phyloP scores from a whole-genome alignment of 2,113 vertebrate genomes.

The Hucho hucho region DNA sequence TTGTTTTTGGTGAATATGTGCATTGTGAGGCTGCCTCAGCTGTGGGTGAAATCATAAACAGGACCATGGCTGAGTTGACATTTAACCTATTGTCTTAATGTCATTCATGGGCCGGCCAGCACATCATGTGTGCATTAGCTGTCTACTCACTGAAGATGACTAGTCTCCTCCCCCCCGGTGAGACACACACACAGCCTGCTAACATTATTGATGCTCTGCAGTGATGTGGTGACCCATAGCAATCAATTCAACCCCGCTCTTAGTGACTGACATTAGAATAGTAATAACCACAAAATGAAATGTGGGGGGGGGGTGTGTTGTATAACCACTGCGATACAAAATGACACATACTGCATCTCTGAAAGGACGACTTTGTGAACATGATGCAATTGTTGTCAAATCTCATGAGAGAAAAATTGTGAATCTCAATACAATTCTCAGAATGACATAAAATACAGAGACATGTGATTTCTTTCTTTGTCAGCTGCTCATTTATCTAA shows the following conservation, averaged over 20 bases:
- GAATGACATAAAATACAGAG: conserved; percentile 7
- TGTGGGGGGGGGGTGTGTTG: no score
- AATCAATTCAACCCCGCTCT: no score
- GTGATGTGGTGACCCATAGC: no score
- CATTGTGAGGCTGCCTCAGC: background rate
- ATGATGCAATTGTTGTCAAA: background rate
- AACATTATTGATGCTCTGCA: background rate
- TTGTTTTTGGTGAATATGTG: no score
- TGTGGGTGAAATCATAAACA: conserved; percentile 19
- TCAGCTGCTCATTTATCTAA: conserved; percentile 36
- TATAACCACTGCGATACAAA: no score
- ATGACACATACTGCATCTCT: no score
- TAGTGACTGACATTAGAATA: no score
- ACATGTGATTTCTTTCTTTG: conserved; percentile 3
- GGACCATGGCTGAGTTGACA: conserved; percentile 22
- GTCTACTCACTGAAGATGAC: conserved; percentile 27
- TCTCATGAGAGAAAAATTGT: background rate
- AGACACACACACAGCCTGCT: background rate
- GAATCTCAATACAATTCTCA: background rate
- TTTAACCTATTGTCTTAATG: conserved; percentile 1
- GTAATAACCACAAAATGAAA: no score
- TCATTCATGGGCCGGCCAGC: conserved; percentile 32
- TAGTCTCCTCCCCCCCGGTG: no score
- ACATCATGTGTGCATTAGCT: conserved; percentile 24
- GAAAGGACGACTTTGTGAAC: background rate